phyloP scores from a whole-genome alignment of 2,888 invertebrate species.

The Protodeltote pygarga region DNA sequence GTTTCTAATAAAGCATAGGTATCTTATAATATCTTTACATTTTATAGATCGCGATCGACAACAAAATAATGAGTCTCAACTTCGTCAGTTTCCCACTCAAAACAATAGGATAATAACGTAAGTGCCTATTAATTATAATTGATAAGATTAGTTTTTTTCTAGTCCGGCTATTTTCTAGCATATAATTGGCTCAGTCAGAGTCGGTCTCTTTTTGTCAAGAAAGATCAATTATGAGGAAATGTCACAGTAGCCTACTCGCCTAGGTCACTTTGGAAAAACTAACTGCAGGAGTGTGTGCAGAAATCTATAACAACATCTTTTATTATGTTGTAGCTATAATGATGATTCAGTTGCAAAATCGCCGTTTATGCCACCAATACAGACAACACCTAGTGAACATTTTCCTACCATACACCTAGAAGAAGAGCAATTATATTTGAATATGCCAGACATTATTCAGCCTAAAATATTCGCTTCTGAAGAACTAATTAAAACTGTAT shows the following conservation, averaged over 20 bases:
- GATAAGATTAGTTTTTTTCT: neutral
- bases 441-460: neutral
- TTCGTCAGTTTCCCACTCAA: constrained; percentile 4
- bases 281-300: no score
- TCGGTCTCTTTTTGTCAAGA: no score
- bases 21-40: neutral
- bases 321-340: constrained; percentile 21
- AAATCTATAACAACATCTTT: no score
- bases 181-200: no score
- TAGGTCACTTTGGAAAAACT: no score
- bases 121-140: constrained; percentile 14
- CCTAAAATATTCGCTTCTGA: constrained; percentile 5
- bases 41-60: constrained; percentile 31
- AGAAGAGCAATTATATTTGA: constrained; percentile 9
- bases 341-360: constrained; percentile 1
- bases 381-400: constrained; percentile 6
- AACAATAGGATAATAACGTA: constrained; percentile 34
- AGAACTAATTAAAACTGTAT: constrained; percentile 10
- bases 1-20: no score
- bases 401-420: neutral
- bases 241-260: no score
- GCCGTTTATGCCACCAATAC: neutral
- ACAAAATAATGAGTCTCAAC: constrained; percentile 5
- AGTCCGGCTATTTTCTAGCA: neutral
- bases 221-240: no score